Conservation (phyloP, 2,888 invertebrate species). For the Syritta pipiens region DNA sequence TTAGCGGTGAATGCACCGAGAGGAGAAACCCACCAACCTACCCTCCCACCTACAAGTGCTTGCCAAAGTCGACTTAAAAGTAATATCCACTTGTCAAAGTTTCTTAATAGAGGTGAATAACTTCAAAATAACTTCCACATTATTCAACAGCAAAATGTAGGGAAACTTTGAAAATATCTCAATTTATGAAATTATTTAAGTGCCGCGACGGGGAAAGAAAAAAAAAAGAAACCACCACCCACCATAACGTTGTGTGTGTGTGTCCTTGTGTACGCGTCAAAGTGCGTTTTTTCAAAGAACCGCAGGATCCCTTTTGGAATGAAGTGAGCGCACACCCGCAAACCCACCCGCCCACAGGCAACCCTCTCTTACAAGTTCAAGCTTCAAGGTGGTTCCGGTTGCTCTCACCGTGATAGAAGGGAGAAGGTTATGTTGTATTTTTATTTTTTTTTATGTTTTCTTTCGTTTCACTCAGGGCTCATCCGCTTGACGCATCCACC, state of each 20-base stretch:
- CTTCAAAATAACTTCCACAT: slow-evolving; percentile 12
- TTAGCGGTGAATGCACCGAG: no score
- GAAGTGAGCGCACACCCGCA: slow-evolving; percentile 1
- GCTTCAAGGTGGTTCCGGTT: slow-evolving; percentile 33
- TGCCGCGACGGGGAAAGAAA: neutral
- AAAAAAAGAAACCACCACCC: no score
- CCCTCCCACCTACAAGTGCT: no score
- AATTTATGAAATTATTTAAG: slow-evolving; percentile 20
- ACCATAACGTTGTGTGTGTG: neutral
- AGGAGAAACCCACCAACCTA: no score
- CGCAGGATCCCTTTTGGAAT: neutral
- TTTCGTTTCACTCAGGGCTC: slow-evolving; percentile 3
- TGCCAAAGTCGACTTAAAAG: no score
- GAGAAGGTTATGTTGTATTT: neutral
- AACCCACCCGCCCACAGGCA: neutral
- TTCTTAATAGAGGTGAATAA: slow-evolving; percentile 3
- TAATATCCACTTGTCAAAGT: slow-evolving; percentile 8
- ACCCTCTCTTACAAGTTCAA: no score
- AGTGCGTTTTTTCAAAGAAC: slow-evolving; percentile 9
- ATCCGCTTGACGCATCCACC: neutral
- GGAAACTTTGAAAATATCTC: slow-evolving; percentile 11
- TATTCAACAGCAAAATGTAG: neutral
- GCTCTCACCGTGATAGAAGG: neutral
- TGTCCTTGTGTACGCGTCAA: neutral
- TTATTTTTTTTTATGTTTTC: slow-evolving; percentile 12